Evolutionary conservation across 2,797 vertebrate genomes (phyloP).

Genomic region (Miichthys miiuy): DNA sequence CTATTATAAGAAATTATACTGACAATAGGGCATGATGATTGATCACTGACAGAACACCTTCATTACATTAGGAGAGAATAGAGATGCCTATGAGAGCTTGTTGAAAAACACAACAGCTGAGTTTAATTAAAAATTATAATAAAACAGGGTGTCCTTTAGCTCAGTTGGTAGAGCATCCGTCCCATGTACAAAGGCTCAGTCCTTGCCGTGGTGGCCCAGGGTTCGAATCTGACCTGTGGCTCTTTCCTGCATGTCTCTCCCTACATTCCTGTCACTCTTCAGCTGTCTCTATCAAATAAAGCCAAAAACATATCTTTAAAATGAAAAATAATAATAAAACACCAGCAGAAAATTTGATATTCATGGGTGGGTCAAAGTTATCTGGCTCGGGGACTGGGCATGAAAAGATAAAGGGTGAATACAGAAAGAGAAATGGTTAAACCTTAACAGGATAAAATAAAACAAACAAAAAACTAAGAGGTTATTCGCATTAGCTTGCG

Average conservation of each 20-base stretch:
- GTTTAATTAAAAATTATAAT: conserved; percentile 1
- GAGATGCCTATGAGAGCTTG: conserved; percentile 6
- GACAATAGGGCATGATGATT: conserved; percentile 14
- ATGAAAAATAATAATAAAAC: neutral
- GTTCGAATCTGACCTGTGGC: no score
- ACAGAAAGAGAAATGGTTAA: neutral
- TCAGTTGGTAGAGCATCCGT: no score
- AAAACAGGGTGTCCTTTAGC: no score
- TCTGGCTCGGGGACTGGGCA: neutral
- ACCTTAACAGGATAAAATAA: neutral
- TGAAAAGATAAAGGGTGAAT: conserved; percentile 3
- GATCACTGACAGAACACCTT: conserved; percentile 21
- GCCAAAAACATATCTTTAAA: no score
- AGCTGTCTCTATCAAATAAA: no score
- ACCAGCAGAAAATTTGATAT: neutral
- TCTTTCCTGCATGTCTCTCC: no score
- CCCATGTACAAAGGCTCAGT: no score
- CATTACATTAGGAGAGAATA: conserved; percentile 36
- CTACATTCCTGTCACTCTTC: no score
- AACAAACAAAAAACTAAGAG: neutral
- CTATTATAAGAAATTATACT: conserved; percentile 10
- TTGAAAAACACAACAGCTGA: neutral
- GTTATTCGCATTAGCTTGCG: no score
- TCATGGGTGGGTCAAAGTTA: neutral
- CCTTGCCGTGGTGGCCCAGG: no score